Evolutionary conservation across 2,797 vertebrate species (phyloP), one percentile per base, ranked within the genome.

Genomic region (Paedocypris micromegethes): DNA sequence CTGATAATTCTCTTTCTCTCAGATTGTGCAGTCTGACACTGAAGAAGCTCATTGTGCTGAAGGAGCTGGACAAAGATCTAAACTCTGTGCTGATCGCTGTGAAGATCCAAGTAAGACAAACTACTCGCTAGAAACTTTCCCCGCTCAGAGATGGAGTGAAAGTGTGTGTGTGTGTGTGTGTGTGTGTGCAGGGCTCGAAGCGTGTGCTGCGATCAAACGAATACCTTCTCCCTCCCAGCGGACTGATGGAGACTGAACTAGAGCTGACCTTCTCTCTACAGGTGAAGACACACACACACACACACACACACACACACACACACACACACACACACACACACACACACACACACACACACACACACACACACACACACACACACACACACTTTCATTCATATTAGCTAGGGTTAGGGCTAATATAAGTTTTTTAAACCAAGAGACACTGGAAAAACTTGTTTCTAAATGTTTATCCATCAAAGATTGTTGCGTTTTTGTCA

Each of bases 231-330:
- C 93, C 93, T 0, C 92, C 93, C 60, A 89, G 87, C 3, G 93
- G 93, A 67, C 86, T 95, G 79, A 95, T 95, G 93, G 92, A 95
- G 84, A 94, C 93, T 0, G 92, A 94, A 77, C 89, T 94, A 81
- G 93, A 94, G 84, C 89, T 95, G 79, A 94, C 92, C 61, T 95
- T 95, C 85, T 94, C 93, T 44, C 85, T 94, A 72, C 93, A 95
- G 93, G 93, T 92, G 88, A 6, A 5, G 39, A 5, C 3, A 41
- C 43, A 41, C n/a, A 8, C 2, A 6, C 37, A n/a, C 49, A 44
- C 85, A 62, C 23, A 23, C 1, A 23, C 23, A 23, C 23, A 23
- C 23, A 23, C 23, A 23, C 23, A 23, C 23, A 23, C 23, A 23
- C 23, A 23, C 23, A 23, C 23, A 23, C 23, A 23, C 23, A 23